Base-by-base conservation (phyloP, 2,888 invertebrate genomes). In the Colletes collaris region DNA sequence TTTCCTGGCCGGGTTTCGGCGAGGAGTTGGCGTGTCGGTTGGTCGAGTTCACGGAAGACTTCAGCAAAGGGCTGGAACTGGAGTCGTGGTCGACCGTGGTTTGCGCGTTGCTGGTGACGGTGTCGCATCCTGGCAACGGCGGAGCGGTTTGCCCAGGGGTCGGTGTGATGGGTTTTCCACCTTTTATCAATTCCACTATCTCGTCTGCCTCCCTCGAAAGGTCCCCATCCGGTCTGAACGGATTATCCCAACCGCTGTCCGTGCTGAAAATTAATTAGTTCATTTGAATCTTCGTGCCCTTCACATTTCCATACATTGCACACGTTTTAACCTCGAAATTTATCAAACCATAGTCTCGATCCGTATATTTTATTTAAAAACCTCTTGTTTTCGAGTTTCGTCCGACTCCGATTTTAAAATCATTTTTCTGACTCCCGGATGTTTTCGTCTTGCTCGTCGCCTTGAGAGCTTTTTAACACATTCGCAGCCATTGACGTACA, bases 161-260 rank as follows among this genome's bases (percentile, higher is more conserved):
- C 85, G 96, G 96, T 27, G 97, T 97, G 91, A 97, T 97, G 72
- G 97, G 97, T 93, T 97, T 97, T 74, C 97, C 97, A 85, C 96
- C 98, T 94, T 98, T 98, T 93, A 98, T 98, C 94, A 98, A 95
- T 92, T 98, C 97, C 82, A 99, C 98, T 89, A 99, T 98, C 94
- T 98, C 98, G 93, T 99, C 99, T 40, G 99, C 98, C 94, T 99
- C 98, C 89, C 97, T 95, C 91, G 98, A 98, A 91, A 99, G 94
- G 94, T 98, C 98, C 80, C 99, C 98, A 90, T 98, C 99, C 44
- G 98, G 98, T 92, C 98, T 96, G 95, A 99, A 99, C 75, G 99
- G 99, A 94, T 99, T 99, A 94, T 99, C 99, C 97, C 98, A 98
- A 85, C 98, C 98, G 92, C 98, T 98, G 93, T 98, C 98, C 93